Evolutionary conservation across 2,113 vertebrate genomes (phyloP).

Genomic region (Passer domesticus): DNA sequence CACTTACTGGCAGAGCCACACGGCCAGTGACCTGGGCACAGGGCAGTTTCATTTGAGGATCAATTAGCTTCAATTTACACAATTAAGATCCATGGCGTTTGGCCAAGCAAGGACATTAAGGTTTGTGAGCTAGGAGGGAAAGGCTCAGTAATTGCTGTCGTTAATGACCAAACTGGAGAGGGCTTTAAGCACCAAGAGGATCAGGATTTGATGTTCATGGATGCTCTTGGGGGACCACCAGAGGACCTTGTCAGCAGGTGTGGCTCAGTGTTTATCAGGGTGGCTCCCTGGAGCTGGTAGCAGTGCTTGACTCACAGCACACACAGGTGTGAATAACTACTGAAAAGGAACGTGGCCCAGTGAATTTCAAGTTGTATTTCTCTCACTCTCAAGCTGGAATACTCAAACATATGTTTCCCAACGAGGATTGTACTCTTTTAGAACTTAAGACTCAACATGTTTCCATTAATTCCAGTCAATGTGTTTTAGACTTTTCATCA

Average conservation of each 20-base stretch:
- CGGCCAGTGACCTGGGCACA: not conserved
- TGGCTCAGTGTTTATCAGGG: not conserved
- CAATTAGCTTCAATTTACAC: not conserved
- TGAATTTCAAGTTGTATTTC: not conserved
- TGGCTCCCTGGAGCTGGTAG: not conserved
- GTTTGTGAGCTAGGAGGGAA: not conserved
- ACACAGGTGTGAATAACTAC: not conserved
- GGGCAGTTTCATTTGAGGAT: not conserved
- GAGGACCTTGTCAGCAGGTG: not conserved
- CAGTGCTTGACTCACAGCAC: not conserved
- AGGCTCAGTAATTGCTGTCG: not conserved
- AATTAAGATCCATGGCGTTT: not conserved
- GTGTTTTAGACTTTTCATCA: not conserved
- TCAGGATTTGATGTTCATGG: not conserved
- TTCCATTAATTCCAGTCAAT: slow-evolving; percentile 11
- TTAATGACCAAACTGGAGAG: not conserved
- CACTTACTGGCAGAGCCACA: not conserved
- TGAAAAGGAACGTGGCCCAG: not conserved
- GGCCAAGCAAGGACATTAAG: not conserved
- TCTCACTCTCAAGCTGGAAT: not conserved
- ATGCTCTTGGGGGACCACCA: not conserved
- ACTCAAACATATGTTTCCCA: not conserved
- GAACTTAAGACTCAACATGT: not conserved
- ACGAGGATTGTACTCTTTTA: not conserved
- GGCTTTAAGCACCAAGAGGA: not conserved